Base-by-base conservation (phyloP, 1,140 invertebrate species). In the Varroa destructor region DNA sequence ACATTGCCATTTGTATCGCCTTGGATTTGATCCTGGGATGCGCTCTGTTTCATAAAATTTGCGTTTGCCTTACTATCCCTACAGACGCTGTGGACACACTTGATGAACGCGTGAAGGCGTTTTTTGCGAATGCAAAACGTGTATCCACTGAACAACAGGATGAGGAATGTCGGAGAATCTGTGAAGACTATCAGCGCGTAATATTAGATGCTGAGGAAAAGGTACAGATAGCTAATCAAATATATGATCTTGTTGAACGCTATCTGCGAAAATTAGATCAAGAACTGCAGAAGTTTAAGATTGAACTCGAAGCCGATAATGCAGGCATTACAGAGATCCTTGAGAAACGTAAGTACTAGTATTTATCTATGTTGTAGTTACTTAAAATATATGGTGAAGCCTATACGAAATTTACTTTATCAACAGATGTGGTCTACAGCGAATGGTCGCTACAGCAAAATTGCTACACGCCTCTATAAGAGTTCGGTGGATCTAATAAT, bases 281-380 rank as follows among this genome's bases (percentile, higher is more conserved):
- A 78, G 95, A 98, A 79, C 79, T 97, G 51, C 87, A 91, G 75
- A 97, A 98, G 80, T 98, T 98, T 80, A 97, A 97, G 83, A 92
- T 95, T 85, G 95, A 99, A 82, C 78, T 99, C 56, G 95, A 99
- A 82, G 93, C 93, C 42, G 94, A 97, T 80, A 93, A 97, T 83
- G 90, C 93, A 75, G 95, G 95, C 25, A 97, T 98, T 58, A 98
- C 95, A 10, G 93, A 97, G 82, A 84, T 94, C 51, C 79, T 98
- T 73, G 94, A 98, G 80, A 96, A 95, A 81, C 77, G 83, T 82
- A 78, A 76, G 74, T 74, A 42, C 56, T 56, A 37, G n/a, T 43
- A 25, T 25, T 25, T 25, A 25, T 25, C 25, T 25, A 25, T 25
- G 25, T 25, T 25, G 25, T 25, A 25, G 25, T 25, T 25, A 25